These are phyloP conservation scores for Burhinus oedicnemus DNA, from an alignment of 2,113 vertebrate species.

Conservation along the genomic window DNA sequence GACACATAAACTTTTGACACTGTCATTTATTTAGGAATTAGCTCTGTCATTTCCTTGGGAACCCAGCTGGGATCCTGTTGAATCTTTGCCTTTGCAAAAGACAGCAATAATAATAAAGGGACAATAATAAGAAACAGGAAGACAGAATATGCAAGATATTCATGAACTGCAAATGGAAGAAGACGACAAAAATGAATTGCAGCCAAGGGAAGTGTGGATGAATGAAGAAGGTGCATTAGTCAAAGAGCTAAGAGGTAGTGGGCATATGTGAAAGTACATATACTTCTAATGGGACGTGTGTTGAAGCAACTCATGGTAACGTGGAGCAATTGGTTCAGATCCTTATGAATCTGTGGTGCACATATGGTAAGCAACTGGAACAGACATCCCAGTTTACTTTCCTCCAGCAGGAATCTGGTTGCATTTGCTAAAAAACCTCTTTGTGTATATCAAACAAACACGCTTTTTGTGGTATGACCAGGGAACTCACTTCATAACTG, in stretches of 20 bases:
- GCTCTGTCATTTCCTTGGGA: not conserved
- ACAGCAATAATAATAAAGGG: not conserved
- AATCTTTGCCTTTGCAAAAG: not conserved
- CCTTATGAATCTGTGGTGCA: not conserved
- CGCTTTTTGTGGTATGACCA: fast-evolving
- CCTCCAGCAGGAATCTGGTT: not conserved
- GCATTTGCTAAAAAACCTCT: fast-evolving
- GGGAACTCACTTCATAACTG: not conserved
- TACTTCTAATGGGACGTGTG: not conserved
- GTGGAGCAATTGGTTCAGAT: not conserved
- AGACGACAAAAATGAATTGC: not conserved
- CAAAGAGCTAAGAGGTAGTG: not conserved
- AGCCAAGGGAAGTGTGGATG: not conserved
- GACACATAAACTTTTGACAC: not conserved
- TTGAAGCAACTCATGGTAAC: not conserved
- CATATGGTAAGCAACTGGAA: not conserved
- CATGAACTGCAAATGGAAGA: not conserved
- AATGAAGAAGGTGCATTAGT: not conserved
- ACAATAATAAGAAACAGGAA: not conserved
- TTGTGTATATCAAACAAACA: not conserved
- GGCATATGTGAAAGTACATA: not conserved
- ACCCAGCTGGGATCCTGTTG: not conserved
- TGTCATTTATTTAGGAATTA: not conserved
- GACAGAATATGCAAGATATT: not conserved
- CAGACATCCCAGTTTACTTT: not conserved